Percentiles rank a stretch among this genome's conserved stretches.
Evolutionary conservation across 2,888 invertebrate species (phyloP).

Genomic region (Nephrocerus scutellatus): DNA sequence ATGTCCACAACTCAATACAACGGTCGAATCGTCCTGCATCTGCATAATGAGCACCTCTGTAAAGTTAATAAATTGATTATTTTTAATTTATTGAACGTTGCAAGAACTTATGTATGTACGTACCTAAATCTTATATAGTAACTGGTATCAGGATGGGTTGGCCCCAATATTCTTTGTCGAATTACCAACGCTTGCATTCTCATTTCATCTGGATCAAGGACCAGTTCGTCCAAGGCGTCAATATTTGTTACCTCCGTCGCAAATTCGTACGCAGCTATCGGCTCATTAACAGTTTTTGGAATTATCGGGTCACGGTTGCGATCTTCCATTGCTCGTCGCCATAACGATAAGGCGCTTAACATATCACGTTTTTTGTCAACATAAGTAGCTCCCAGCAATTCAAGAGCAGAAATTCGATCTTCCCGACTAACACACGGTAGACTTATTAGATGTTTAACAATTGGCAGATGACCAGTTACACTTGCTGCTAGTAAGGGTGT

Average conservation of each 20-base stretch:
- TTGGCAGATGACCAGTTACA: constrained; percentile 85
- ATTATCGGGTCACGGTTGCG: constrained; percentile 63
- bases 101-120: neutral
- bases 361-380: constrained; percentile 96
- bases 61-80: constrained; percentile 5
- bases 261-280: constrained; percentile 83
- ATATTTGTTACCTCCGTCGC: constrained; percentile 73
- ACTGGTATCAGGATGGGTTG: constrained; percentile 93
- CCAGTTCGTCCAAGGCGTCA: constrained; percentile 74
- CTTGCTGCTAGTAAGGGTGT: constrained; percentile 90
- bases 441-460: constrained; percentile 85
- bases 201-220: constrained; percentile 93
- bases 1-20: constrained; percentile 93
- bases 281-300: constrained; percentile 66
- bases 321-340: constrained; percentile 87
- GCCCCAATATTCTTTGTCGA: constrained; percentile 81
- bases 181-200: constrained; percentile 91
- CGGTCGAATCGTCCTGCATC: constrained; percentile 88
- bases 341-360: constrained; percentile 78
- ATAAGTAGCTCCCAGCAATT: constrained; percentile 87
- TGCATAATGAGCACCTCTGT: constrained; percentile 83
- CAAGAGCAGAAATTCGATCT: constrained; percentile 82
- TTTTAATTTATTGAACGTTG: constrained; percentile 22
- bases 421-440: constrained; percentile 65
- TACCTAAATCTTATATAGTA: constrained; percentile 83